Evolutionary conservation across 2,797 vertebrate species (phyloP).

Genomic region (Rallus crepitans): DNA sequence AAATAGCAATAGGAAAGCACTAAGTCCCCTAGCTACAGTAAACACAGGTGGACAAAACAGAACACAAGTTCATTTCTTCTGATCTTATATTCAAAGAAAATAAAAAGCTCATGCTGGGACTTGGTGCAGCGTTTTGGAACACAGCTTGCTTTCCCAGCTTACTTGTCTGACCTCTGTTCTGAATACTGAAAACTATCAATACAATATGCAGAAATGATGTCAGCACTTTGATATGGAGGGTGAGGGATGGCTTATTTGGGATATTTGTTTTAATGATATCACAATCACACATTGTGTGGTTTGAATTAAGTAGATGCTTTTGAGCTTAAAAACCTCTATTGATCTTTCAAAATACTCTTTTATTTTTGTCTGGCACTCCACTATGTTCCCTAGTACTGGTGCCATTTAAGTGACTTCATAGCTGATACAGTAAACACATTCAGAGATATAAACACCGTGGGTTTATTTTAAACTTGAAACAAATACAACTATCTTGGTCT

Average conservation of each 20-base stretch:
- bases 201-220: constrained; percentile 74
- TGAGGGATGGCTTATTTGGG: constrained; percentile 52
- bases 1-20: constrained; percentile 25
- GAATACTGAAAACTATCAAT: constrained; percentile 64
- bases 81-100: constrained; percentile 44
- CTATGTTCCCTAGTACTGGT: background rate
- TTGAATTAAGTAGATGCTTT: constrained; percentile 75
- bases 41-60: constrained; percentile 41
- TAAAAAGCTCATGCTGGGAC: constrained; percentile 46
- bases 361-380: constrained; percentile 47
- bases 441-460: background rate
- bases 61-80: constrained; percentile 29
- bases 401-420: constrained; percentile 28
- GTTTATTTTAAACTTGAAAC: constrained; percentile 56
- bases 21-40: constrained; percentile 41
- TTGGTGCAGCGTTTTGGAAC: constrained; percentile 62
- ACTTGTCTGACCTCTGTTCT: constrained; percentile 72
- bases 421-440: background rate
- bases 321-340: constrained; percentile 54
- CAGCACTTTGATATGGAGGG: constrained; percentile 70
- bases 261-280: constrained; percentile 79
- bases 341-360: constrained; percentile 38
- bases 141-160: constrained; percentile 63
- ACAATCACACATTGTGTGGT: constrained; percentile 65
- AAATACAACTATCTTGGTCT: constrained; percentile 13